These are phyloP conservation scores for Chionis minor DNA, from an alignment of 2,113 vertebrate genomes.

Conservation along the genomic window DNA sequence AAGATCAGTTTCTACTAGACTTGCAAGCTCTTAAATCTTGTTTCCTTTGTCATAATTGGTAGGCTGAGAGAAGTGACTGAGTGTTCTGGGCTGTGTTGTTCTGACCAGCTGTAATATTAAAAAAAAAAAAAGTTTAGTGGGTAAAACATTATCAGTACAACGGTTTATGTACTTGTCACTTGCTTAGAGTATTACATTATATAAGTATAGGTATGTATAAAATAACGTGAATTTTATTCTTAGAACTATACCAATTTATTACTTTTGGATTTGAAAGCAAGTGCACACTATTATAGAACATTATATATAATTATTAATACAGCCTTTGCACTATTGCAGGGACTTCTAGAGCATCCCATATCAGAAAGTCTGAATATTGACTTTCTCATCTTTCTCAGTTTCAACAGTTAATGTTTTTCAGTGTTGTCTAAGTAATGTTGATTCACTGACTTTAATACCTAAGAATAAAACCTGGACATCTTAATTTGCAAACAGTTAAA, in stretches of 20 bases:
- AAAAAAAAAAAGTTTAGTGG: not conserved
- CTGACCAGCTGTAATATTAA: not conserved
- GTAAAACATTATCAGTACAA: not conserved
- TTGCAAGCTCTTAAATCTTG: constrained; percentile 1
- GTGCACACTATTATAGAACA: not conserved
- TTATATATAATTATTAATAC: not conserved
- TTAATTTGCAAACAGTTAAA: not conserved
- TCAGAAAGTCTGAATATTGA: not conserved
- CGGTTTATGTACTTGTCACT: not conserved
- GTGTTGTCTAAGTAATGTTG: not conserved
- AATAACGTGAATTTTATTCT: constrained; percentile 23
- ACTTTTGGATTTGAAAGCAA: constrained; percentile 30
- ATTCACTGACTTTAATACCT: not conserved
- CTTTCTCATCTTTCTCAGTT: not conserved
- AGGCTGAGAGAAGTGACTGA: not conserved
- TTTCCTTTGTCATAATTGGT: constrained; percentile 29
- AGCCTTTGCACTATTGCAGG: not conserved
- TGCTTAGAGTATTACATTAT: not conserved
- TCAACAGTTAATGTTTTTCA: not conserved
- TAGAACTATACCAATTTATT: not conserved
- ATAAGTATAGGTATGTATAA: not conserved
- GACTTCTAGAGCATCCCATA: not conserved
- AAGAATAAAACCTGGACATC: not conserved
- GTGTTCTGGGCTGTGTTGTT: not conserved
- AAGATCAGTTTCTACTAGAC: constrained; percentile 48